Conservation (phyloP, 2,888 invertebrate genomes). For the Yponomeuta sedellus region DNA sequence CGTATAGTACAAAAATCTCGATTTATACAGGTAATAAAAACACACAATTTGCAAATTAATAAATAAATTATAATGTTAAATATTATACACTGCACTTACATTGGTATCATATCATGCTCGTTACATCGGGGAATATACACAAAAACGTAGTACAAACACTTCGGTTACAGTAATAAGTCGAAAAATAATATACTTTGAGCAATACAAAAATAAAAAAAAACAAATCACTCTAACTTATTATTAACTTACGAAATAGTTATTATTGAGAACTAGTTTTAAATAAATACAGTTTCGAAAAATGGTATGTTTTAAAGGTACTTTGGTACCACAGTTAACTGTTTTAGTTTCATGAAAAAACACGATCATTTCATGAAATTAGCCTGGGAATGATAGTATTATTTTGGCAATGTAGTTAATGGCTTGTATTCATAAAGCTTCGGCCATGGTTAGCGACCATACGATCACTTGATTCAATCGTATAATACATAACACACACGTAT, state of each 20-base stretch:
- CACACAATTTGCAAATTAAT: conserved; percentile 63
- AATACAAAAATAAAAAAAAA: conserved; percentile 70
- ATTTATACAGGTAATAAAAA: conserved; percentile 22
- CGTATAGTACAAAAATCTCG: too few relatives aligned
- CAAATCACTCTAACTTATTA: conserved; percentile 57
- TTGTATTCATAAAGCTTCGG: conserved; percentile 28
- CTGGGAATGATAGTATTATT: conserved; percentile 59
- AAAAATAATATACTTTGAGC: conserved; percentile 67
- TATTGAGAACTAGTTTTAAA: conserved; percentile 10
- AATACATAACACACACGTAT: too few relatives aligned
- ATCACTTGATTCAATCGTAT: too few relatives aligned
- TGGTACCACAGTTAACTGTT: conserved; percentile 29
- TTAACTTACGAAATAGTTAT: conserved; percentile 43
- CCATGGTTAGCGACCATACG: not conserved
- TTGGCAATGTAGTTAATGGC: conserved; percentile 50
- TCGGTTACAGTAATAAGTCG: conserved; percentile 45
- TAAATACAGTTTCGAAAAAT: conserved; percentile 23
- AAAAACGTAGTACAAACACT: conserved; percentile 66
- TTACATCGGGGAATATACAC: conserved; percentile 67
- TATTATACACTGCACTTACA: conserved; percentile 73
- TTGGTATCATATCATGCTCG: conserved; percentile 60
- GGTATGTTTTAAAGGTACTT: conserved; percentile 31
- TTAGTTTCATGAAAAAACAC: not conserved
- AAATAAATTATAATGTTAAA: conserved; percentile 76
- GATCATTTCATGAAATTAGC: conserved; percentile 26